A percentile compares a stretch with the other conserved stretches of the same genome.
phyloP scores from a whole-genome alignment of 2,797 vertebrate genomes.

The Triplophysa yarkandensis region DNA sequence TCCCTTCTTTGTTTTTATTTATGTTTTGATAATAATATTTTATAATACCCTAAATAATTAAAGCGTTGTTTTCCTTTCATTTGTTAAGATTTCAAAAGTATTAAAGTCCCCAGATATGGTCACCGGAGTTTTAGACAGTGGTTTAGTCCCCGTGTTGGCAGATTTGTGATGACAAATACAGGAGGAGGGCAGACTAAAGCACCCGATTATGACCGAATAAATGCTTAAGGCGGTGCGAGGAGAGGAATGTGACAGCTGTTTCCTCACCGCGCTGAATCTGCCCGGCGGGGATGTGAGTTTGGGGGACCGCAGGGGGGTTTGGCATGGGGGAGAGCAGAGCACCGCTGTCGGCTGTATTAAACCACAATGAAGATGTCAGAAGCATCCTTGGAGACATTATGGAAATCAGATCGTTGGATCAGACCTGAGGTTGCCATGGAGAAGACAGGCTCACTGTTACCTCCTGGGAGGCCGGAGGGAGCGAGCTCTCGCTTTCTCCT shows the following conservation, averaged over 20 bases:
- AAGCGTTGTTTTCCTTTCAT: too few relatives aligned
- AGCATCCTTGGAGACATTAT: conserved; percentile 69
- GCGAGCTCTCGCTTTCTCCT: conserved; percentile 62
- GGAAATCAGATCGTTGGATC: conserved; percentile 78
- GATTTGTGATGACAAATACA: background rate
- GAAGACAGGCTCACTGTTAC: conserved; percentile 71
- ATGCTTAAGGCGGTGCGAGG: conserved; percentile 54
- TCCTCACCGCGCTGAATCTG: conserved; percentile 27
- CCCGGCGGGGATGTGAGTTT: conserved; percentile 39
- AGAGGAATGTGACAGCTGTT: conserved; percentile 62
- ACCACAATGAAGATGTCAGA: conserved; percentile 79
- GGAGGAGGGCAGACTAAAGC: background rate
- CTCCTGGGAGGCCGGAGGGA: conserved; percentile 66
- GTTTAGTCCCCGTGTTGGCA: background rate
- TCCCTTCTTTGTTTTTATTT: too few relatives aligned
- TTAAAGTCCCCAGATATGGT: too few relatives aligned
- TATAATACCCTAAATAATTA: too few relatives aligned
- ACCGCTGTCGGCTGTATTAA: conserved; percentile 49
- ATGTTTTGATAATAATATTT: too few relatives aligned
- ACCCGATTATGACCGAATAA: conserved; percentile 54
- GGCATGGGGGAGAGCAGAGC: conserved; percentile 38
- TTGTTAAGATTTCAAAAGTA: too few relatives aligned
- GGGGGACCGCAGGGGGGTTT: conserved; percentile 27
- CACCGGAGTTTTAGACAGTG: too few relatives aligned
- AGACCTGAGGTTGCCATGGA: conserved; percentile 78